Percentiles rank a stretch among this genome's conserved stretches.
These are phyloP conservation scores for Ceyx margarethae DNA, from an alignment of 2,113 vertebrate genomes.

Conservation along the genomic window DNA sequence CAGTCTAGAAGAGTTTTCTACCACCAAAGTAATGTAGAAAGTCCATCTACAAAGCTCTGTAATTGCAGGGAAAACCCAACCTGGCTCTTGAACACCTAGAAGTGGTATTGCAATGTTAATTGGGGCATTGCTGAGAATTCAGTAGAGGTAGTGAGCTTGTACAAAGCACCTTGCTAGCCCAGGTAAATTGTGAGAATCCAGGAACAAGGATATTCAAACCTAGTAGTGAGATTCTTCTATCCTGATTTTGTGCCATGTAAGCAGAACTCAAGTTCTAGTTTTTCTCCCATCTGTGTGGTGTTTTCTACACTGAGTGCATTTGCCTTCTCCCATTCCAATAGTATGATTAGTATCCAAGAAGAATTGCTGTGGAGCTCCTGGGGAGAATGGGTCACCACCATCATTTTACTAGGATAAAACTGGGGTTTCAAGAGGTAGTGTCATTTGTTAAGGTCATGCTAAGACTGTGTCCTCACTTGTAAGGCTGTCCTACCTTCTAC, in stretches of 20 bases:
- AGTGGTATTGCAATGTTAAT: background rate
- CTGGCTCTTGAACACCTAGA: background rate
- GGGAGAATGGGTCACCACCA: background rate
- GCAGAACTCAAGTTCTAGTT: background rate
- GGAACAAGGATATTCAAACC: background rate
- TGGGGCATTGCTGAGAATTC: background rate
- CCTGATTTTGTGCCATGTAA: background rate
- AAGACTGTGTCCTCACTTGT: background rate
- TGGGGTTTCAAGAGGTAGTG: background rate
- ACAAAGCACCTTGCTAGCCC: background rate
- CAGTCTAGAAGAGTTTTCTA: background rate
- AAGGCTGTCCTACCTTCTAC: slow-evolving; percentile 24
- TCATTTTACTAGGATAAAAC: background rate
- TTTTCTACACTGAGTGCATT: background rate
- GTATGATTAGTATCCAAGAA: background rate
- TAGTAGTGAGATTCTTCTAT: background rate
- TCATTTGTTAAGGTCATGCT: background rate
- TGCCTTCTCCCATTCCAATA: background rate
- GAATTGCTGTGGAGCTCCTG: background rate
- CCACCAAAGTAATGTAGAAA: background rate
- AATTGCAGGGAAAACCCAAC: background rate
- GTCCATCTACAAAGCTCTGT: background rate
- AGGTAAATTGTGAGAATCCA: background rate
- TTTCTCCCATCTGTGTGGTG: background rate
- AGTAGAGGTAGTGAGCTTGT: background rate